Conservation (phyloP, 2,113 vertebrate genomes). For the Meriones unguiculatus region DNA sequence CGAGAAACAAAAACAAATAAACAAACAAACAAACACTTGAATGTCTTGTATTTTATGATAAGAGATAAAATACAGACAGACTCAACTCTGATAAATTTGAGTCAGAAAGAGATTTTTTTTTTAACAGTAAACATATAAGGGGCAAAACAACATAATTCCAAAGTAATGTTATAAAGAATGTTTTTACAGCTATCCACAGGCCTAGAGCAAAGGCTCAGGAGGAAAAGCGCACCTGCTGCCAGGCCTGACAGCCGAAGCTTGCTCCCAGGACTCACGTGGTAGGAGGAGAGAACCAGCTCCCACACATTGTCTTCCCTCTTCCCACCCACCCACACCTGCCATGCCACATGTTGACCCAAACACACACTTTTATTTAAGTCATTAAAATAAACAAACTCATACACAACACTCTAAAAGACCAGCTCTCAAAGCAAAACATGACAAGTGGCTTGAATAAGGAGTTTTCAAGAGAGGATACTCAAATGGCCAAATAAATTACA, state of each 20-base stretch:
- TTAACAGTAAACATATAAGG: not conserved
- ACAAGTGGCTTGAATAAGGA: not conserved
- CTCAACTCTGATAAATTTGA: not conserved
- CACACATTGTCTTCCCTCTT: not conserved
- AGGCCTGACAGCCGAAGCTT: not conserved
- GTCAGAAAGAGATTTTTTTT: not conserved
- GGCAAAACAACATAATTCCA: not conserved
- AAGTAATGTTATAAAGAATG: not conserved
- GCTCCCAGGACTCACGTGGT: not conserved
- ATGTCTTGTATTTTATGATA: not conserved
- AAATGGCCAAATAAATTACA: not conserved
- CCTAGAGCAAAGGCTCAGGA: not conserved
- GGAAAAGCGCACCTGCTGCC: not conserved
- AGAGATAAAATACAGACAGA: not conserved
- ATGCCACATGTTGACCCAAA: not conserved
- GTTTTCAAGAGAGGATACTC: not conserved
- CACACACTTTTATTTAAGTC: not conserved
- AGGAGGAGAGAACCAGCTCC: not conserved
- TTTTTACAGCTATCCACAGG: not conserved
- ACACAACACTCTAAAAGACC: not conserved
- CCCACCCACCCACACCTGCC: not conserved
- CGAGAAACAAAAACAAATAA: too few species aligned
- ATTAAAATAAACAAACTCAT: not conserved
- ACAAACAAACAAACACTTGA: too few species aligned
- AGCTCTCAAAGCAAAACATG: constrained; percentile 12